Evolutionary conservation across 1,140 invertebrate genomes (phyloP).

Genomic region (Latrodectus geometricus): DNA sequence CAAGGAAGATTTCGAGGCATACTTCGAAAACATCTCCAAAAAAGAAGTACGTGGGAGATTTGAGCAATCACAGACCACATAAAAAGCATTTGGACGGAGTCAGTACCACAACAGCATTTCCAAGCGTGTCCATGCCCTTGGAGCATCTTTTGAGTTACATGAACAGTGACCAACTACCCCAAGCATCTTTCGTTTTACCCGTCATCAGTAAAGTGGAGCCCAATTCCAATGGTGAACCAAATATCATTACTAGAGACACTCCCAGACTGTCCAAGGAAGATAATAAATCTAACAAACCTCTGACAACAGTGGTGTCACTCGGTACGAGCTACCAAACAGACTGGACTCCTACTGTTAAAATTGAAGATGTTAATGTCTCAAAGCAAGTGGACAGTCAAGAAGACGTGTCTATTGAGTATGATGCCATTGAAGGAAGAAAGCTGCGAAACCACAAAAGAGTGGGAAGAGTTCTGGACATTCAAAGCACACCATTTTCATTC

Average conservation of each 20-base stretch:
- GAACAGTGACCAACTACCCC: conserved; percentile 19
- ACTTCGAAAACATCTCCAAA: background rate
- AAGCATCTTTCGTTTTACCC: background rate
- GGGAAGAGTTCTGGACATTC: conserved; percentile 32
- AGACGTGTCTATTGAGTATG: conserved; percentile 38
- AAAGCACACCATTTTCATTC: background rate
- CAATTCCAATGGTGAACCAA: background rate
- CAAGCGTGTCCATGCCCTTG: background rate
- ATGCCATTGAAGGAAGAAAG: conserved; percentile 48
- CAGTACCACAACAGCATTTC: background rate
- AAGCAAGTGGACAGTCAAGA: background rate
- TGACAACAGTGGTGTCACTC: background rate
- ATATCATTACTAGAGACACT: background rate
- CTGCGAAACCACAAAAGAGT: conserved; percentile 28
- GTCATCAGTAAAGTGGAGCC: background rate
- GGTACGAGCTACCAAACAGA: background rate
- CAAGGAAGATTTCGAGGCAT: background rate
- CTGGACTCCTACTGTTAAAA: background rate
- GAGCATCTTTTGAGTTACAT: conserved; percentile 49
- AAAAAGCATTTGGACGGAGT: background rate
- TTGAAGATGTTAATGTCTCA: no score
- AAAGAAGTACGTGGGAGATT: background rate
- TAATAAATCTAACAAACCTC: background rate
- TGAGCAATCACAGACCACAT: background rate
- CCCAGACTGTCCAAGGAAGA: background rate